Percentiles rank a stretch among this genome's conserved stretches.
Evolutionary conservation across 2,888 invertebrate genomes (phyloP).

Genomic region (Drosophila nigricruria): DNA sequence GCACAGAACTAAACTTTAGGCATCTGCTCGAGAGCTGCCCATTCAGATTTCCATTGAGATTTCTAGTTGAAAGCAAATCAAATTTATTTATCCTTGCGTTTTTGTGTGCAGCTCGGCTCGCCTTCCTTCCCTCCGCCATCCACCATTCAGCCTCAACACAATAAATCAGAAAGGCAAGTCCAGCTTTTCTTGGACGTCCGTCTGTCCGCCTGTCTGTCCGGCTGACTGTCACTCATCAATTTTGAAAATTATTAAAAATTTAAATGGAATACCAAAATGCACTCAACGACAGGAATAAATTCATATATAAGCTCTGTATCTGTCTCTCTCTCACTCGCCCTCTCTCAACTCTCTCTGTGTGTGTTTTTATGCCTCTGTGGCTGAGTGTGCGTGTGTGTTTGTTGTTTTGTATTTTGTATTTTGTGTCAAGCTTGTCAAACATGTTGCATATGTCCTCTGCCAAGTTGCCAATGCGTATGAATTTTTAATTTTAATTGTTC

Average conservation of each 20-base stretch:
- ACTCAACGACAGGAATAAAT: constrained; percentile 58
- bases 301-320: constrained; percentile 17
- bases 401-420: constrained; percentile 64
- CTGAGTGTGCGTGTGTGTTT: constrained; percentile 16
- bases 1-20: constrained; percentile 18
- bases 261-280: constrained; percentile 79
- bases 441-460: constrained; percentile 57
- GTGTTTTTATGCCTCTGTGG: constrained; percentile 1
- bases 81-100: constrained; percentile 30
- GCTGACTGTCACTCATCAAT: constrained; percentile 74
- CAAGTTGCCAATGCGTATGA: constrained; percentile 64
- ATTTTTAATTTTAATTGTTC: constrained; percentile 80
- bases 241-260: constrained; percentile 82
- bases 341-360: neutral
- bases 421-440: constrained; percentile 76
- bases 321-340: neutral
- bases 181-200: constrained; percentile 13
- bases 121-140: neutral
- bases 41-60: constrained; percentile 29
- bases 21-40: constrained; percentile 22
- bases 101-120: constrained; percentile 19
- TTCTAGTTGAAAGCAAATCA: constrained; percentile 29
- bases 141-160: too few species aligned
- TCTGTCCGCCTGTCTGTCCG: neutral
- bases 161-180: constrained; percentile 65